Conservation (phyloP, 2,888 invertebrate species). For the Andrena bicolor region DNA sequence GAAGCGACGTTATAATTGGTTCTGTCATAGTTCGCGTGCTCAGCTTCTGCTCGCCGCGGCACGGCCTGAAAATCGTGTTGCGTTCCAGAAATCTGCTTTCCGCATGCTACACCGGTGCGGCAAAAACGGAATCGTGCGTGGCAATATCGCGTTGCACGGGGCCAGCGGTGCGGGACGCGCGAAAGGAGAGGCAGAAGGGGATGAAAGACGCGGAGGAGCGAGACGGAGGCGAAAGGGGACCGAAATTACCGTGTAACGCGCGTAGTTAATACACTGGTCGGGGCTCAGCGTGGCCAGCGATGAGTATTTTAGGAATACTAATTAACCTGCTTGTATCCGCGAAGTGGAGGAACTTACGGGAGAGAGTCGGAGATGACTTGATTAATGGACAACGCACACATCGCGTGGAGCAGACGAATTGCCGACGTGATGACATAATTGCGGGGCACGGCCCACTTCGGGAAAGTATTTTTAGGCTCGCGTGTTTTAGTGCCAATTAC, state of each 20-base stretch:
- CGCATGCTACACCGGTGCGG: constrained; percentile 11
- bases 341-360: constrained; percentile 28
- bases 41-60: background rate
- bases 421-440: constrained; percentile 44
- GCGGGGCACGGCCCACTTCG: constrained; percentile 1
- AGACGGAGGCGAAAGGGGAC: background rate
- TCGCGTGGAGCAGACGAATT: constrained; percentile 28
- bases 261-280: constrained; percentile 18
- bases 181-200: background rate
- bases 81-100: constrained; percentile 36
- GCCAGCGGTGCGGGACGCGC: background rate
- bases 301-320: constrained; percentile 54
- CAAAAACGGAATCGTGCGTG: constrained; percentile 45
- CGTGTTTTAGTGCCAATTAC: background rate
- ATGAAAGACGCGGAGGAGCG: background rate
- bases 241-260: constrained; percentile 45
- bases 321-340: constrained; percentile 49
- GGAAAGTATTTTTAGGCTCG: background rate
- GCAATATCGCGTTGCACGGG: constrained; percentile 8
- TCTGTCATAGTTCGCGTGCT: constrained; percentile 14
- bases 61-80: background rate
- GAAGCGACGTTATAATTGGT: constrained; percentile 27
- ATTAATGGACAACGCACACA: constrained; percentile 45
- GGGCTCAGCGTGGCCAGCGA: constrained; percentile 29
- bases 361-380: constrained; percentile 40